Conservation (phyloP, 1,140 invertebrate species). For the Scaptodrosophila lebanonensis region DNA sequence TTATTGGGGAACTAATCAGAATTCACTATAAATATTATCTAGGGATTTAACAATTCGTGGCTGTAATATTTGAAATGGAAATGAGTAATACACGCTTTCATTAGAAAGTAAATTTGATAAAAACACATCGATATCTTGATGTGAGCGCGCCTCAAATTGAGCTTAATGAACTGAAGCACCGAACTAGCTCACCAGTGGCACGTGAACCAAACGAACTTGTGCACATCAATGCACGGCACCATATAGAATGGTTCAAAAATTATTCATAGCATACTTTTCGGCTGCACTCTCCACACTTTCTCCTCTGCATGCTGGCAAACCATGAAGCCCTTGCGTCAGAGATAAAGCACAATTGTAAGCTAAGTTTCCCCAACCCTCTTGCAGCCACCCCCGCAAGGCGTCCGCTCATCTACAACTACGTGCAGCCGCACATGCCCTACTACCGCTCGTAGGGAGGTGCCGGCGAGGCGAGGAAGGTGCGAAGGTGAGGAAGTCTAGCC, state of each 20-base stretch:
- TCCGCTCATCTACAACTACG: constrained; percentile 68
- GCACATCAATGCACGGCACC: background rate
- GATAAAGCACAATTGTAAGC: constrained; percentile 15
- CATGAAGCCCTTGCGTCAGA: too few relatives aligned
- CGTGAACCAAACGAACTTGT: constrained; percentile 2
- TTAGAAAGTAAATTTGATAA: too few relatives aligned
- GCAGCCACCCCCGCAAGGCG: constrained; percentile 53
- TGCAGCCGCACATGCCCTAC: constrained; percentile 63
- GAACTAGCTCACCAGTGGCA: background rate
- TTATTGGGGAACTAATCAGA: too few relatives aligned
- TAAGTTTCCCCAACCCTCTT: constrained; percentile 29
- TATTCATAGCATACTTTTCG: constrained; percentile 40
- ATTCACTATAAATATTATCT: too few relatives aligned
- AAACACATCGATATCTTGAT: too few relatives aligned
- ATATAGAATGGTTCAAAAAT: background rate
- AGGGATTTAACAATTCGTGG: too few relatives aligned
- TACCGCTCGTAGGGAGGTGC: constrained; percentile 43
- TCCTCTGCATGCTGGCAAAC: too few relatives aligned
- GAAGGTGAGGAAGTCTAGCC: constrained; percentile 25
- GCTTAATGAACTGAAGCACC: too few relatives aligned
- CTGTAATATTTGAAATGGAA: too few relatives aligned
- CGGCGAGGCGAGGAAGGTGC: background rate
- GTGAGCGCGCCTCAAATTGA: too few relatives aligned
- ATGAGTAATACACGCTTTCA: too few relatives aligned
- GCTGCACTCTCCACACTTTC: too few relatives aligned